A percentile compares a stretch with the other conserved stretches of the same genome.
phyloP scores from a whole-genome alignment of 2,888 invertebrate genomes.

The Mythimna albipuncta region DNA sequence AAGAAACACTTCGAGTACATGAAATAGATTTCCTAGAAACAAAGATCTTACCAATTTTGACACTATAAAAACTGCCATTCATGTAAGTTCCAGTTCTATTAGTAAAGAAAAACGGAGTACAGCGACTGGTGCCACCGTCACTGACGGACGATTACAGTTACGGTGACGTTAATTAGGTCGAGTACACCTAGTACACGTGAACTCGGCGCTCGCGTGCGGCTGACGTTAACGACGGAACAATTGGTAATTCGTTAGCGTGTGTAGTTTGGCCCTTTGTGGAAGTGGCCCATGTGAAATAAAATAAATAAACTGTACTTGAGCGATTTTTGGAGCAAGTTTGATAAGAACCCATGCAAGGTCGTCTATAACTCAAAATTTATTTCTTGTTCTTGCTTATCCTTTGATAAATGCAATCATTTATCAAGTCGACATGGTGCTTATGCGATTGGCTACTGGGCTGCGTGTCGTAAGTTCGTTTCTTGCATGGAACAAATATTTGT shows the following conservation, averaged over 20 bases:
- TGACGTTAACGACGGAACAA: conserved; percentile 35
- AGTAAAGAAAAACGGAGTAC: conserved; percentile 28
- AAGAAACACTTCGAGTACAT: neutral
- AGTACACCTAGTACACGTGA: conserved; percentile 55
- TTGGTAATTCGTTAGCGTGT: conserved; percentile 45
- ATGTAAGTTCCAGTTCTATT: conserved; percentile 8
- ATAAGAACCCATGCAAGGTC: neutral
- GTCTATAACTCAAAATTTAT: neutral
- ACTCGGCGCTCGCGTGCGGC: conserved; percentile 36
- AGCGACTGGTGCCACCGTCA: conserved; percentile 8
- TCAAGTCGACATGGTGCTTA: neutral
- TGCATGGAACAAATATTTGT: too few species aligned
- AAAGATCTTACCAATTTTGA: neutral
- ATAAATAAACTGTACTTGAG: neutral
- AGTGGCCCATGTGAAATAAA: conserved; percentile 5
- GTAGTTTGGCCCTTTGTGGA: conserved; percentile 27
- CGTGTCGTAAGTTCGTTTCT: too few species aligned
- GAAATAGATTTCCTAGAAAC: neutral
- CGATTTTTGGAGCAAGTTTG: neutral
- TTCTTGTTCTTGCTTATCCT: neutral
- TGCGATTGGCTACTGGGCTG: too few species aligned
- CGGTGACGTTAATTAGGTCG: conserved; percentile 61
- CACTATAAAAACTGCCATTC: neutral
- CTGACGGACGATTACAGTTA: conserved; percentile 48
- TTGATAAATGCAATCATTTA: conserved; percentile 12